Percentiles rank a stretch among this genome's conserved stretches.
Conservation (phyloP, 2,888 invertebrate genomes). For the Polietes domitor region DNA sequence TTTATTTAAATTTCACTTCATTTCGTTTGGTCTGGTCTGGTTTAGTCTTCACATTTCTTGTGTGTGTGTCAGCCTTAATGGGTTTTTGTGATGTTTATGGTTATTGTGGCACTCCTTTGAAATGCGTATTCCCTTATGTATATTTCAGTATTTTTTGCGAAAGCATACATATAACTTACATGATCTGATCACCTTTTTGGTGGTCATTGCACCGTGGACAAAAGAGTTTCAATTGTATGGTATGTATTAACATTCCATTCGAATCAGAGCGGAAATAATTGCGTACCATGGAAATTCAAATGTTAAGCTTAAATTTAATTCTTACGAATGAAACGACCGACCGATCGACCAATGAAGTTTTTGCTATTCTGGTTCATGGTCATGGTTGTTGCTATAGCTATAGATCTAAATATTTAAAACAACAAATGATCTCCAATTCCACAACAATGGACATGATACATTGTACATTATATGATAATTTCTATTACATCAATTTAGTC, state of each 20-base stretch:
- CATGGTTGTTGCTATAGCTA: no score
- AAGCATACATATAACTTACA: conserved; percentile 21
- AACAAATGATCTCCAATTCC: no score
- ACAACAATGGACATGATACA: no score
- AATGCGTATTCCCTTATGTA: conserved; percentile 16
- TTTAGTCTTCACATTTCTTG: conserved; percentile 34
- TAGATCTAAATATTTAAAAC: no score
- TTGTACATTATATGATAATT: no score
- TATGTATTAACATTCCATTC: neutral
- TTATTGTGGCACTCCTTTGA: conserved; percentile 65
- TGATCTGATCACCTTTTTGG: conserved; percentile 53
- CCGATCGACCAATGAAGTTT: no score
- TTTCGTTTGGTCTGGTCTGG: conserved; percentile 22
- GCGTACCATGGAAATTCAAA: no score
- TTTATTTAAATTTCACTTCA: conserved; percentile 50
- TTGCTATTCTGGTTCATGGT: no score
- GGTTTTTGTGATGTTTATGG: conserved; percentile 58
- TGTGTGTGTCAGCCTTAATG: conserved; percentile 56
- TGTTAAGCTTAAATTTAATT: no score
- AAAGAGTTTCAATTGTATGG: conserved; percentile 27
- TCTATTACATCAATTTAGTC: no score
- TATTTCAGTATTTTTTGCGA: conserved; percentile 39
- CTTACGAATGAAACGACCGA: no score
- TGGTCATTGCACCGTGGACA: conserved; percentile 63
- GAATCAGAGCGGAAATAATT: conserved; percentile 12